A percentile compares a stretch with the other conserved stretches of the same genome.
These are phyloP conservation scores for Sphaerophoria rueppellii DNA, from an alignment of 2,888 invertebrate genomes.

Conservation along the genomic window DNA sequence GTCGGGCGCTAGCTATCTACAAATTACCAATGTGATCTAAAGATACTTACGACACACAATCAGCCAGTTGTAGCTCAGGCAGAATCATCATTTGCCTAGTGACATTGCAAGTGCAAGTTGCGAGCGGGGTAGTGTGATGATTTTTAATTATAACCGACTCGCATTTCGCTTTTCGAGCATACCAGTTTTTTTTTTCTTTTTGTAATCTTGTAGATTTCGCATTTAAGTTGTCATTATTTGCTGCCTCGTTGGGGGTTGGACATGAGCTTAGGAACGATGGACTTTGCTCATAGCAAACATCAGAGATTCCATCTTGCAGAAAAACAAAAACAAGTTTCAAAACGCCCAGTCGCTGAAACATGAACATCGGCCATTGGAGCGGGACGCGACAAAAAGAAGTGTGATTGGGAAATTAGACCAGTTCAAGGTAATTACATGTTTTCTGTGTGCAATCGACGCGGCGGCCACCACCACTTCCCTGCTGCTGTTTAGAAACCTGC, in stretches of 20 bases:
- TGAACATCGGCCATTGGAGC: neutral
- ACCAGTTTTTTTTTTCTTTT: neutral
- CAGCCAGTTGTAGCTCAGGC: conserved; percentile 34
- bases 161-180: conserved; percentile 39
- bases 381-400: conserved; percentile 41
- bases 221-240: conserved; percentile 65
- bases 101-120: conserved; percentile 1
- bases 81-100: neutral
- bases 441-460: conserved; percentile 13
- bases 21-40: conserved; percentile 50
- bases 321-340: conserved; percentile 41
- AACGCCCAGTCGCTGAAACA: conserved; percentile 51
- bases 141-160: conserved; percentile 67
- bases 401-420: conserved; percentile 74
- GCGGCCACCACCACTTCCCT: conserved; percentile 51
- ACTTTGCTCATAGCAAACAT: neutral
- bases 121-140: conserved; percentile 8
- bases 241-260: conserved; percentile 20
- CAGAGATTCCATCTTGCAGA: conserved; percentile 25
- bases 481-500: conserved; percentile 2
- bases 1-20: conserved; percentile 51
- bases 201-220: conserved; percentile 40
- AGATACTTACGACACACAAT: conserved; percentile 35
- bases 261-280: neutral
- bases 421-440: conserved; percentile 71